Conservation (phyloP, 2,113 vertebrate genomes). For the Strigops habroptila region DNA sequence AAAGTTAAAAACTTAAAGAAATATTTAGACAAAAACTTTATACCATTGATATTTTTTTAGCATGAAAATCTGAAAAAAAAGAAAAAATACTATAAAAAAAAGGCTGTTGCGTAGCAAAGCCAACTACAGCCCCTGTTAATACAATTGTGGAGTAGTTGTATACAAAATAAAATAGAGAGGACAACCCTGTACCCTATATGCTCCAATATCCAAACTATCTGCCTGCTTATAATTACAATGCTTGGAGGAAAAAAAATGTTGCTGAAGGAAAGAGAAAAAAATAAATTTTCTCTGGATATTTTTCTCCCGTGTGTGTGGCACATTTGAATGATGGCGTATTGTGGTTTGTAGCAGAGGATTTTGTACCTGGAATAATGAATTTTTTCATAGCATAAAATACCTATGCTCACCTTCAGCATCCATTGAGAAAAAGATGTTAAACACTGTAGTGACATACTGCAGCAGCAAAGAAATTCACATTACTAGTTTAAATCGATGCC, state of each 20-base stretch:
- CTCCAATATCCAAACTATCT: not conserved
- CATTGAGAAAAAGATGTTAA: slow-evolving; percentile 46
- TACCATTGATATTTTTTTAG: not conserved
- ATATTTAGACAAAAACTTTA: not conserved
- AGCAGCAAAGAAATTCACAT: slow-evolving; percentile 24
- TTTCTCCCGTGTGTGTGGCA: slow-evolving; percentile 25
- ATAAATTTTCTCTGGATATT: slow-evolving; percentile 6
- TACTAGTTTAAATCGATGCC: not conserved
- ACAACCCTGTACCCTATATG: not conserved
- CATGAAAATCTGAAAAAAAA: not conserved
- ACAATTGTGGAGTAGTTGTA: not conserved
- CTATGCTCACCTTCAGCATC: slow-evolving; percentile 40
- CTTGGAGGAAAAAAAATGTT: not conserved
- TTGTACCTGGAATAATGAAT: slow-evolving; percentile 59
- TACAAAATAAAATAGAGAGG: slow-evolving; percentile 30
- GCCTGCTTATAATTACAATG: slow-evolving; percentile 36
- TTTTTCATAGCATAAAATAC: slow-evolving; percentile 21
- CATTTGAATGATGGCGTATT: slow-evolving; percentile 54
- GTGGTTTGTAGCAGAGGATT: slow-evolving; percentile 20
- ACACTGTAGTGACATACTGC: slow-evolving; percentile 21
- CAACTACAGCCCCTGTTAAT: not conserved
- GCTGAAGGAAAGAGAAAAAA: not conserved
- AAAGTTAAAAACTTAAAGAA: not conserved
- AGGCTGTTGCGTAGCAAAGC: not conserved
- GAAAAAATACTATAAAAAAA: not conserved